A percentile compares a stretch with the other conserved stretches of the same genome.
phyloP scores from a whole-genome alignment of 2,797 vertebrate species.

The Sorex maritimensis region DNA sequence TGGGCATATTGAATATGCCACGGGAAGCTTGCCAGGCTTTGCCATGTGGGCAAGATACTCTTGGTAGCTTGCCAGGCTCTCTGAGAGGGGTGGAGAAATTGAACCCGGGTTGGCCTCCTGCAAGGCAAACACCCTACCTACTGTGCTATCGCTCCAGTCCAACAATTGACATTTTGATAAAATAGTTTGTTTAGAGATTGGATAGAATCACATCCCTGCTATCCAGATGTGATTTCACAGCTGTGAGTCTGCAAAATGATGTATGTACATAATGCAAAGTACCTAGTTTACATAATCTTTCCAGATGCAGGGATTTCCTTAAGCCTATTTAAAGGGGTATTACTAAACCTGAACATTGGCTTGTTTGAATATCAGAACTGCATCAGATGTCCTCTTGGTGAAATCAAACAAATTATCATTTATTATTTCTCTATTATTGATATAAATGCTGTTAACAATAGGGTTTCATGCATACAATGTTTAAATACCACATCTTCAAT shows the following conservation, averaged over 20 bases:
- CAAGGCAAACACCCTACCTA: too few relatives aligned
- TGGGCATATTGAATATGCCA: too few relatives aligned
- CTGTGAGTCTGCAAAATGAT: slow-evolving; percentile 70
- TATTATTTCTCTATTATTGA: slow-evolving; percentile 43
- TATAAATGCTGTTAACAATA: too few relatives aligned
- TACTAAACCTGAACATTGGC: slow-evolving; percentile 69
- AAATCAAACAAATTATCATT: slow-evolving; percentile 50
- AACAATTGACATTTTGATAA: slow-evolving; percentile 39
- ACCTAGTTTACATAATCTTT: slow-evolving; percentile 78
- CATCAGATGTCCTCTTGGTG: slow-evolving; percentile 60
- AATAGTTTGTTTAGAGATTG: slow-evolving; percentile 72
- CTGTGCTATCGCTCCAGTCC: too few relatives aligned
- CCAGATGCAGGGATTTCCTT: slow-evolving; percentile 69
- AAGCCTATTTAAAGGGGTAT: slow-evolving; percentile 63
- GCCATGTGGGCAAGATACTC: too few relatives aligned
- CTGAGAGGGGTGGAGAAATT: too few relatives aligned
- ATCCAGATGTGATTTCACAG: slow-evolving; percentile 77
- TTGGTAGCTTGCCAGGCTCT: too few relatives aligned
- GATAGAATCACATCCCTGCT: slow-evolving; percentile 46
- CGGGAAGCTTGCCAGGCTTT: too few relatives aligned
- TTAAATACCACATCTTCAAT: too few relatives aligned
- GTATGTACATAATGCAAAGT: slow-evolving; percentile 65
- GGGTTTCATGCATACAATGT: too few relatives aligned
- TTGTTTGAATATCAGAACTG: slow-evolving; percentile 68
- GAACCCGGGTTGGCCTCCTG: too few relatives aligned